Evolutionary conservation across 64 coral and sea anemone genomes (phyloP).

Genomic region (Pachyseris speciosa): DNA sequence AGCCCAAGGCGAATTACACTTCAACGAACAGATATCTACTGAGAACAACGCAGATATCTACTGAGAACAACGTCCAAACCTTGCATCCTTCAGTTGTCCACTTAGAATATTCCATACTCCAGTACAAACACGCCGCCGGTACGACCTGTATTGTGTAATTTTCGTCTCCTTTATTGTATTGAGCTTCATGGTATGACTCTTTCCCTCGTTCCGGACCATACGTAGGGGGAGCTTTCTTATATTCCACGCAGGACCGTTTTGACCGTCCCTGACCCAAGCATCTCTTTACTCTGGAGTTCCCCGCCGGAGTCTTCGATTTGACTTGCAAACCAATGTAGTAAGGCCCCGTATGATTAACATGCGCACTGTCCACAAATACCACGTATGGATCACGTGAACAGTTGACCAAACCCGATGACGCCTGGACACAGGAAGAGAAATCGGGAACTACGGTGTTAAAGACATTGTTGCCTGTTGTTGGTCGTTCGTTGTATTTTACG

Average conservation of each 20-base stretch:
- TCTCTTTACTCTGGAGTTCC: not conserved
- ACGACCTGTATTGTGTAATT: slow-evolving; percentile 13
- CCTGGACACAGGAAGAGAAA: not conserved
- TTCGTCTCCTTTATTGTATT: not conserved
- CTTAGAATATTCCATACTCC: not conserved
- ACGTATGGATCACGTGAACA: not conserved
- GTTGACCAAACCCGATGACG: not conserved
- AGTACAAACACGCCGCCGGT: slow-evolving; percentile 50
- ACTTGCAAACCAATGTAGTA: slow-evolving; percentile 19
- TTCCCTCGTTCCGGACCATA: not conserved
- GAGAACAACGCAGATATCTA: too few species aligned
- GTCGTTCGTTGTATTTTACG: slow-evolving; percentile 7
- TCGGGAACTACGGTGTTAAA: not conserved
- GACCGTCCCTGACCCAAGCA: not conserved
- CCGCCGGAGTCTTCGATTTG: not conserved
- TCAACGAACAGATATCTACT: too few species aligned
- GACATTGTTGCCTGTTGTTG: not conserved
- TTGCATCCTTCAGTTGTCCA: slow-evolving; percentile 50
- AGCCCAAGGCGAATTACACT: too few species aligned
- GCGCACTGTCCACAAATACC: not conserved
- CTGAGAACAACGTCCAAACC: not conserved
- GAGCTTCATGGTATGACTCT: not conserved
- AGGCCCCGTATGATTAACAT: not conserved
- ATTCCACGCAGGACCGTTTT: slow-evolving; percentile 8
- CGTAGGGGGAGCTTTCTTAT: not conserved